Base-by-base conservation (phyloP, 2,797 vertebrate species). In the Sebastes cheni region DNA sequence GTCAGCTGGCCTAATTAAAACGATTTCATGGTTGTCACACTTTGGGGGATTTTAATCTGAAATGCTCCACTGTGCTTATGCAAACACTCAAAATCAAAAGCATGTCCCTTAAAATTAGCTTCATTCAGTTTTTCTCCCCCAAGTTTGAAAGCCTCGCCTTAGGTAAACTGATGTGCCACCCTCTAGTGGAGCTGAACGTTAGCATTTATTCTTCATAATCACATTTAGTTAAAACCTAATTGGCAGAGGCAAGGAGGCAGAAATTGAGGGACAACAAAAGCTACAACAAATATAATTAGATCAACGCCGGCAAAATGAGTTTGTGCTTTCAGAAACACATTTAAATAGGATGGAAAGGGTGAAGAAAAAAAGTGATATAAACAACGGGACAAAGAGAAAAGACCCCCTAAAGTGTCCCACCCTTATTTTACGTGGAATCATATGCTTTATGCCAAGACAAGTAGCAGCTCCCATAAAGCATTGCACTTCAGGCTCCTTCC, bases 131-230 rank as follows among this genome's bases (percentile, higher is more conserved):
- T 81, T 83, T 67, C 79, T 70, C 83, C 79, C 77, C 72, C 78
- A 90, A 92, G 75, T 90, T 91, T 74, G 85, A 94, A 92, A 92
- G 81, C 83, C 83, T 83, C 30, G 92, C 93, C 93, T 91, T 77
- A 89, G 92, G 92, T 94, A 86, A 92, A 95, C 89, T 90, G 91
- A 93, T 89, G 90, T 87, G 84, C 92, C 89, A 85, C 90, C 89
- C 92, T 95, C 93, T 95, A 95, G 78, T 94, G 93, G 89, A 96
- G 94, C 91, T 39, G 92, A 96, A 95, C 93, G 79, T 72, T 83
- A 89, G 91, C 93, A 92, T 92, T 94, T 95, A 95, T 90, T 93
- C 92, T 91, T 92, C 90, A 94, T 95, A 95, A 96, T 95, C 95
- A 95, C 93, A 90, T 95, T 94, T 92, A 91, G 82, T 92, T 93